Evolutionary conservation across 2,797 vertebrate genomes (phyloP).

Genomic region (Acanthornis magna): DNA sequence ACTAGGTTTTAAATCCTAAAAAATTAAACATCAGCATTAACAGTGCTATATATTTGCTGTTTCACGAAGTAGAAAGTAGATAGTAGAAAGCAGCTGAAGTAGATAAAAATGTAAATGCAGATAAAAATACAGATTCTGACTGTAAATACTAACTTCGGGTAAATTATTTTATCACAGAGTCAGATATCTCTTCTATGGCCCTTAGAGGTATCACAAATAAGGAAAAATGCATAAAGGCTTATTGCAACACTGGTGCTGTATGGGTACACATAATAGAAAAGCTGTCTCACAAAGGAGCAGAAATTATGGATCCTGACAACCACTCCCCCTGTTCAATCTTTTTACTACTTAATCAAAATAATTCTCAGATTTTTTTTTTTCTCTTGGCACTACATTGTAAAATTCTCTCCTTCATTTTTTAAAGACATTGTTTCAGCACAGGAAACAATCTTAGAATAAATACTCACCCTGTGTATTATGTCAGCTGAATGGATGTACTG

Average conservation of each 20-base stretch:
- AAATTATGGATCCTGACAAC: background rate
- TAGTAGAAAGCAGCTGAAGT: too few species aligned
- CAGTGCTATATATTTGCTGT: background rate
- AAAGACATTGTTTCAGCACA: background rate
- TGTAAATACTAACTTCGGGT: background rate
- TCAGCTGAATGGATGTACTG: slow-evolving; percentile 99
- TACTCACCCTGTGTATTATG: slow-evolving; percentile 97
- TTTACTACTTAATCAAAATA: background rate
- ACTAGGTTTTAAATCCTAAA: slow-evolving; percentile 96
- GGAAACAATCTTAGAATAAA: background rate
- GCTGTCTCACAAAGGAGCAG: background rate
- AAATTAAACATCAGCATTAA: slow-evolving; percentile 8
- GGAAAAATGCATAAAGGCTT: background rate
- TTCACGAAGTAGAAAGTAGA: too few species aligned
- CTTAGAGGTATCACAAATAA: background rate
- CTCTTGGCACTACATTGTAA: background rate
- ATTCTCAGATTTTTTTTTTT: background rate
- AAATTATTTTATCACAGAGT: background rate
- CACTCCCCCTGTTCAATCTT: background rate
- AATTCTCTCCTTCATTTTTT: background rate
- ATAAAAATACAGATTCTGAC: background rate
- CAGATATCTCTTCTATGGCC: background rate
- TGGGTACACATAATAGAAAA: background rate
- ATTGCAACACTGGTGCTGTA: background rate
- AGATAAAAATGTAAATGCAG: background rate